Conservation (phyloP, 1,140 invertebrate species). For the Bombus superbus region DNA sequence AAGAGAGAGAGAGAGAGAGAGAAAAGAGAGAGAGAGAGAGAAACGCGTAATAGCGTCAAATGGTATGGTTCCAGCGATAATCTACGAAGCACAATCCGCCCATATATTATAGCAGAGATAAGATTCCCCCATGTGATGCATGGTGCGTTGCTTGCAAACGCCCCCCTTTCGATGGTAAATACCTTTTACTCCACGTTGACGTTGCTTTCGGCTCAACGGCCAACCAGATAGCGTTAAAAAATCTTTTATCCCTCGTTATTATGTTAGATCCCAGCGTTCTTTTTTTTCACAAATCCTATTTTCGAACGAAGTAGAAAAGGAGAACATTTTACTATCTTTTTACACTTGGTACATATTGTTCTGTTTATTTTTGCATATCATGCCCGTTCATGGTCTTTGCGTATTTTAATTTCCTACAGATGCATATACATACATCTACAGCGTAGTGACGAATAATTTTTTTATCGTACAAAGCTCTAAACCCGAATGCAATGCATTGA, state of each 20-base stretch:
- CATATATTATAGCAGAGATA: conserved; percentile 69
- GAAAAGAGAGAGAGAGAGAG: neutral
- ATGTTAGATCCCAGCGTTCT: no score
- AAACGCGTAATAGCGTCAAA: conserved; percentile 51
- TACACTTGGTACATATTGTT: neutral
- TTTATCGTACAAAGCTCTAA: no score
- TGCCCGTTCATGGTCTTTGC: no score
- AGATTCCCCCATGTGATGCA: conserved; percentile 63
- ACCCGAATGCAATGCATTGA: no score
- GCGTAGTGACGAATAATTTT: no score
- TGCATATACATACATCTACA: no score
- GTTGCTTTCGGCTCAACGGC: conserved; percentile 49
- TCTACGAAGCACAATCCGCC: conserved; percentile 72
- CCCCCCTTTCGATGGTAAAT: conserved; percentile 66
- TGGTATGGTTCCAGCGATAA: conserved; percentile 62
- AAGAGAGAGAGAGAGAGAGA: neutral
- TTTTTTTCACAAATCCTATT: no score
- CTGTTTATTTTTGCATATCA: no score
- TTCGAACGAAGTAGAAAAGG: no score
- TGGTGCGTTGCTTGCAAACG: conserved; percentile 57
- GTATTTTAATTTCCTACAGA: no score
- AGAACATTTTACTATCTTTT: no score
- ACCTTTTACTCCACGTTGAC: conserved; percentile 65
- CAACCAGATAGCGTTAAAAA: neutral
- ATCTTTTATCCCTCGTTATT: neutral